Conservation (phyloP, 2,888 invertebrate species). For the Rhamnusium bicolor region DNA sequence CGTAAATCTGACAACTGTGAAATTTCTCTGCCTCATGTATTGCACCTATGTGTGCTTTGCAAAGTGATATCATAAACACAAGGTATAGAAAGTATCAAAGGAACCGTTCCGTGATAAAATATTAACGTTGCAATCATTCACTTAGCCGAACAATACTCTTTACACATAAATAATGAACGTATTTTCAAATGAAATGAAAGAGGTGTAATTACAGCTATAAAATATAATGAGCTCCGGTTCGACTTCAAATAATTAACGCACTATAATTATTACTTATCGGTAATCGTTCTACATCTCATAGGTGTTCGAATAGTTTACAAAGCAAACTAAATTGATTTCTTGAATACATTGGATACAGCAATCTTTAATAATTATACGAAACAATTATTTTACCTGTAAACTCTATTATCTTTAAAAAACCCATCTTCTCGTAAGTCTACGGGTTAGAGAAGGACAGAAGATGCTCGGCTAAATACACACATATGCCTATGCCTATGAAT, state of each 20-base stretch:
- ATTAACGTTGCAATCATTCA: slow-evolving; percentile 6
- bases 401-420: too few species aligned
- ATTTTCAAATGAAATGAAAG: too few species aligned
- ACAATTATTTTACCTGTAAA: too few species aligned
- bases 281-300: neutral
- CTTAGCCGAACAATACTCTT: slow-evolving; percentile 16
- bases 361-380: too few species aligned
- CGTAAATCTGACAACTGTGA: neutral
- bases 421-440: too few species aligned
- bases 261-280: neutral
- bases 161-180: slow-evolving; percentile 16
- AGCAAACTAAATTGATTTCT: neutral
- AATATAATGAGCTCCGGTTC: slow-evolving; percentile 33
- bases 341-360: neutral
- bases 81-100: neutral
- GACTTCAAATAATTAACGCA: neutral
- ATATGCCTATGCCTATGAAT: too few species aligned
- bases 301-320: neutral
- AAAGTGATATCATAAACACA: neutral
- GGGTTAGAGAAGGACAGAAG: too few species aligned
- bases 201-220: slow-evolving; percentile 44
- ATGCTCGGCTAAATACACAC: too few species aligned
- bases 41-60: neutral
- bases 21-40: neutral
- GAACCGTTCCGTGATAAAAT: neutral